phyloP scores from a whole-genome alignment of 2,113 vertebrate species.

The Lepus europaeus region DNA sequence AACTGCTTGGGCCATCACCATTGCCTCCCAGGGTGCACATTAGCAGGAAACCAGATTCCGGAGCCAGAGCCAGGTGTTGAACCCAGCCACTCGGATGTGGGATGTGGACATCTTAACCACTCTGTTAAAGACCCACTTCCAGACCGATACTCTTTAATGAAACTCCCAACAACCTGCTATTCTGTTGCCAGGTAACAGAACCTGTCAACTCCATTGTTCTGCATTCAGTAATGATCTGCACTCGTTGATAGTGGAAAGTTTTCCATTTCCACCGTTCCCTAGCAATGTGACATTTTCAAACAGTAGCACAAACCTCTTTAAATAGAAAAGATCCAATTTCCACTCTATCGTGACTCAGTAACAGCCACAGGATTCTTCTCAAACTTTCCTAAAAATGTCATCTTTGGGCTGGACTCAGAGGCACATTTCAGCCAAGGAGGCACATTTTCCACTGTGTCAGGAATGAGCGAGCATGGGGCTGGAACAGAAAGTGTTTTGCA shows the following conservation, averaged over 20 bases:
- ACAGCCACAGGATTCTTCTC: slow-evolving; percentile 84
- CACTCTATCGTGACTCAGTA: slow-evolving; percentile 83
- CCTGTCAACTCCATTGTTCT: slow-evolving; percentile 15
- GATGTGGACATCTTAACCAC: too few relatives aligned
- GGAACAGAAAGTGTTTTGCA: slow-evolving; percentile 79
- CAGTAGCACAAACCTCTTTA: slow-evolving; percentile 84
- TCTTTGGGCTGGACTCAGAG: slow-evolving; percentile 84
- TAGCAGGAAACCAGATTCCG: too few relatives aligned
- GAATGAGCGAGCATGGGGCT: slow-evolving; percentile 75
- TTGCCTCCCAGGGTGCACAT: too few relatives aligned
- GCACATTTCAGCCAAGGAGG: slow-evolving; percentile 83
- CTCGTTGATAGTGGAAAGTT: slow-evolving; percentile 80
- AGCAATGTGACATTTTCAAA: slow-evolving; percentile 86
- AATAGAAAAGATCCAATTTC: slow-evolving; percentile 84
- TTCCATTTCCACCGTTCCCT: slow-evolving; percentile 79
- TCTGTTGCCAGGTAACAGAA: slow-evolving; percentile 66
- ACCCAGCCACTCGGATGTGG: too few relatives aligned
- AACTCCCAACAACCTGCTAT: background rate
- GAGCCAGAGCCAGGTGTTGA: too few relatives aligned
- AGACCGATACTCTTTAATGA: background rate
- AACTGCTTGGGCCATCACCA: too few relatives aligned
- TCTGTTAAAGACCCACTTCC: background rate
- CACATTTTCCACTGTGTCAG: slow-evolving; percentile 84
- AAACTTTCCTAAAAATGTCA: slow-evolving; percentile 86
- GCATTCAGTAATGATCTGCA: slow-evolving; percentile 42